phyloP scores from a whole-genome alignment of 2,797 vertebrate genomes.

The Lithobates sylvaticus region DNA sequence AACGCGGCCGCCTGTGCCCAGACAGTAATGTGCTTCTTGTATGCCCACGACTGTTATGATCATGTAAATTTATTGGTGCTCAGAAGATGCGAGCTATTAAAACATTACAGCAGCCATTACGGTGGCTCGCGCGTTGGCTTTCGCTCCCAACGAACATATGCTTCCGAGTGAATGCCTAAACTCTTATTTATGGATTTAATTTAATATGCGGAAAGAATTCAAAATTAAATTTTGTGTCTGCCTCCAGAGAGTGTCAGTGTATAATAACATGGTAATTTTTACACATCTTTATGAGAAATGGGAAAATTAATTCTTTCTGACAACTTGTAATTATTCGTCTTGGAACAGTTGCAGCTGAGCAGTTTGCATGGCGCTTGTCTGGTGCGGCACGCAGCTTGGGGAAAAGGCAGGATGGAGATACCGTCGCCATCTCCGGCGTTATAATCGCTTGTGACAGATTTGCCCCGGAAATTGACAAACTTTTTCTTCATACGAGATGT shows the following conservation, averaged over 20 bases:
- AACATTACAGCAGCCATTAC: conserved; percentile 98
- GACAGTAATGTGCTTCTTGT: conserved; percentile 91
- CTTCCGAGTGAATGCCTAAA: conserved; percentile 96
- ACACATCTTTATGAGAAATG: conserved; percentile 99
- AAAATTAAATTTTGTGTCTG: conserved; percentile 99
- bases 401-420: conserved; percentile 81
- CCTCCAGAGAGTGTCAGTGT: conserved; percentile 99
- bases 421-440: conserved; percentile 78
- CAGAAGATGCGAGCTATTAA: conserved; percentile 96
- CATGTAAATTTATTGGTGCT: conserved; percentile 97
- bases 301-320: conserved; percentile 99
- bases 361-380: conserved; percentile 95
- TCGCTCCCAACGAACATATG: conserved; percentile 98
- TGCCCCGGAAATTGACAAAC: conserved; percentile 78
- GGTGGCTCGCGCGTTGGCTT: conserved; percentile 85
- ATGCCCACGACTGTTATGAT: conserved; percentile 90
- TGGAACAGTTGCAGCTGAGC: conserved; percentile 99
- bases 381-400: conserved; percentile 87
- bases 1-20: conserved; percentile 79
- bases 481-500: conserved; percentile 70
- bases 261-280: conserved; percentile 99
- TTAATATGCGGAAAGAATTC: conserved; percentile 99
- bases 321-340: conserved; percentile 99
- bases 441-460: conserved; percentile 83
- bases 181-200: conserved; percentile 99